Conservation (phyloP, 2,797 vertebrate genomes). For the Megaceryle alcyon region DNA sequence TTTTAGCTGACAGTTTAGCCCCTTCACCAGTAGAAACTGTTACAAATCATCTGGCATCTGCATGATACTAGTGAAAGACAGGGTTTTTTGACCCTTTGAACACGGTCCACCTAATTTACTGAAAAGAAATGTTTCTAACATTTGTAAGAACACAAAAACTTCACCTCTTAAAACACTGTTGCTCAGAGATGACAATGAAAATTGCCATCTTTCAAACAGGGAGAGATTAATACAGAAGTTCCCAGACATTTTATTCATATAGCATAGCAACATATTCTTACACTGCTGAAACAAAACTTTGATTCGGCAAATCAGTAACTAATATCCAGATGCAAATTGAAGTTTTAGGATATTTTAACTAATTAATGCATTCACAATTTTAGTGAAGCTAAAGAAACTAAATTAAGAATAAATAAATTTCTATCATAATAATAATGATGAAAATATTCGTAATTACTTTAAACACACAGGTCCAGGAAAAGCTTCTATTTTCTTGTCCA, state of each 20-base stretch:
- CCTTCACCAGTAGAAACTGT: constrained; percentile 63
- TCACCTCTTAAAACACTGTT: background rate
- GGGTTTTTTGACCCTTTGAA: constrained; percentile 21
- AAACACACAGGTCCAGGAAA: background rate
- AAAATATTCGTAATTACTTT: constrained; percentile 65
- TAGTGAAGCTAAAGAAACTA: constrained; percentile 62
- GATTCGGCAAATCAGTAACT: constrained; percentile 56
- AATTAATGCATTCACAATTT: constrained; percentile 59
- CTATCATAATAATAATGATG: constrained; percentile 37
- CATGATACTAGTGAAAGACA: background rate
- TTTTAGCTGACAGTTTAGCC: constrained; percentile 69
- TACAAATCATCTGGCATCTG: constrained; percentile 59
- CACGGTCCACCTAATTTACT: constrained; percentile 34
- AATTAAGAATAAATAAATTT: constrained; percentile 69
- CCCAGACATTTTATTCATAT: constrained; percentile 46
- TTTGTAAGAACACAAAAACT: constrained; percentile 23
- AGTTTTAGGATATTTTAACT: constrained; percentile 54
- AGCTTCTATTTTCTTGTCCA: constrained; percentile 17
- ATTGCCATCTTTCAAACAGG: constrained; percentile 34
- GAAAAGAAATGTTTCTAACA: constrained; percentile 55
- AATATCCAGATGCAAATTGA: constrained; percentile 48
- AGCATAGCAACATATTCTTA: constrained; percentile 33
- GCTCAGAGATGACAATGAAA: constrained; percentile 19
- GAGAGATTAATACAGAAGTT: constrained; percentile 59
- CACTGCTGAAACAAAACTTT: constrained; percentile 61